Percentiles rank a stretch among this genome's conserved stretches.
phyloP scores from a whole-genome alignment of 1,140 invertebrate species.

The Venustaconcha ellipsiformis region DNA sequence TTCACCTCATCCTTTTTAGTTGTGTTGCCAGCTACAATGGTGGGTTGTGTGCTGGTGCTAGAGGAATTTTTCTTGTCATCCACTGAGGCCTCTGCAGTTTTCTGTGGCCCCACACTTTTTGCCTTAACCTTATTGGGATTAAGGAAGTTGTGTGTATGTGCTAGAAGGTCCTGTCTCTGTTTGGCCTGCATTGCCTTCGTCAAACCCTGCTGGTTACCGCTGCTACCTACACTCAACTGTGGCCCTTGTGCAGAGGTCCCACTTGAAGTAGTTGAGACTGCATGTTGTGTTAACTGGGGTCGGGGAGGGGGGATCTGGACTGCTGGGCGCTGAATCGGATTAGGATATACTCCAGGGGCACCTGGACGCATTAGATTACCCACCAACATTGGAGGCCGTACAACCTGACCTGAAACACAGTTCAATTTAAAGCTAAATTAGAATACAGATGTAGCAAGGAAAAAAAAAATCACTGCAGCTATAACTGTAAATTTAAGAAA shows the following conservation, averaged over 20 bases:
- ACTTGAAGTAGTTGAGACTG: neutral
- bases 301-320: slow-evolving; percentile 1
- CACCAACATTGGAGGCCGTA: slow-evolving; percentile 46
- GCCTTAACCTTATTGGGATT: slow-evolving; percentile 38
- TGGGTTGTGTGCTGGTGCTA: too few relatives aligned
- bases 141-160: slow-evolving; percentile 53
- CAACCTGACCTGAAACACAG: slow-evolving; percentile 18
- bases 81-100: too few relatives aligned
- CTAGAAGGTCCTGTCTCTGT: slow-evolving; percentile 51
- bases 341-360: slow-evolving; percentile 37
- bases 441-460: too few relatives aligned
- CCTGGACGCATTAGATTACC: slow-evolving; percentile 39
- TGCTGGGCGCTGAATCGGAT: slow-evolving; percentile 52
- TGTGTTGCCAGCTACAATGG: too few relatives aligned
- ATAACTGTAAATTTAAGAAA: too few relatives aligned
- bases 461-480: too few relatives aligned
- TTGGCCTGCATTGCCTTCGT: slow-evolving; percentile 40
- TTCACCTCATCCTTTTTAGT: too few relatives aligned
- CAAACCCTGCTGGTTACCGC: neutral
- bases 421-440: neutral
- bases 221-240: slow-evolving; percentile 5
- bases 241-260: neutral
- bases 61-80: too few relatives aligned
- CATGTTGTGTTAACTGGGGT: neutral
- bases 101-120: too few relatives aligned